Evolutionary conservation across 2,113 vertebrate genomes (phyloP).

Genomic region (Antigone vipio): DNA sequence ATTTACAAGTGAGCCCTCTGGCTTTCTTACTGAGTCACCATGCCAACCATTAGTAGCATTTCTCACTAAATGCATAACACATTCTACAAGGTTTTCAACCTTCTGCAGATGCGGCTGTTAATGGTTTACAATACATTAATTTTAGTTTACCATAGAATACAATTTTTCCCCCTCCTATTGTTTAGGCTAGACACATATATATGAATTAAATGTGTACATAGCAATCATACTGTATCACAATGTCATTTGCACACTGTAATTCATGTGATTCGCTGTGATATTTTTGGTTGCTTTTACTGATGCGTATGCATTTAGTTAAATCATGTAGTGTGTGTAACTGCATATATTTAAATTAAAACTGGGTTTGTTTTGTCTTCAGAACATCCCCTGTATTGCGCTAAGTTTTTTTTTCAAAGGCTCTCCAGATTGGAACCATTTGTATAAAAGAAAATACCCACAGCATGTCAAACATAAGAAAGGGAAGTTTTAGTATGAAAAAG

Average conservation of each 20-base stretch:
- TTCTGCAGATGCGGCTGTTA: not conserved
- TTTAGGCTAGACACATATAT: not conserved
- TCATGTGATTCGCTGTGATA: not conserved
- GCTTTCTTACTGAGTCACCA: not conserved
- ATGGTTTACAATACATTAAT: not conserved
- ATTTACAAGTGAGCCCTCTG: conserved; percentile 20
- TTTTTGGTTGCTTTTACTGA: not conserved
- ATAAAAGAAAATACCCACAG: not conserved
- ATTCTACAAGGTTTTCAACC: not conserved
- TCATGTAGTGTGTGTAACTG: not conserved
- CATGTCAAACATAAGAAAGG: not conserved
- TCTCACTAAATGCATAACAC: not conserved
- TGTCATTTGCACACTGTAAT: not conserved
- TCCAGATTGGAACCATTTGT: not conserved
- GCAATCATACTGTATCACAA: not conserved
- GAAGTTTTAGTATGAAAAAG: not conserved
- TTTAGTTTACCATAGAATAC: not conserved
- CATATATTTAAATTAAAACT: not conserved
- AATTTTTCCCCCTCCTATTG: not conserved
- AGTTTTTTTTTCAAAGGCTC: not conserved
- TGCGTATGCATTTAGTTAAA: not conserved
- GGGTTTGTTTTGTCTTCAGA: not conserved
- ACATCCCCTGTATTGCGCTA: not conserved
- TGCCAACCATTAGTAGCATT: not conserved
- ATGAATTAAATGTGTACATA: not conserved